phyloP scores from a whole-genome alignment of 2,797 vertebrate genomes.

The Hoplostethus mediterraneus region DNA sequence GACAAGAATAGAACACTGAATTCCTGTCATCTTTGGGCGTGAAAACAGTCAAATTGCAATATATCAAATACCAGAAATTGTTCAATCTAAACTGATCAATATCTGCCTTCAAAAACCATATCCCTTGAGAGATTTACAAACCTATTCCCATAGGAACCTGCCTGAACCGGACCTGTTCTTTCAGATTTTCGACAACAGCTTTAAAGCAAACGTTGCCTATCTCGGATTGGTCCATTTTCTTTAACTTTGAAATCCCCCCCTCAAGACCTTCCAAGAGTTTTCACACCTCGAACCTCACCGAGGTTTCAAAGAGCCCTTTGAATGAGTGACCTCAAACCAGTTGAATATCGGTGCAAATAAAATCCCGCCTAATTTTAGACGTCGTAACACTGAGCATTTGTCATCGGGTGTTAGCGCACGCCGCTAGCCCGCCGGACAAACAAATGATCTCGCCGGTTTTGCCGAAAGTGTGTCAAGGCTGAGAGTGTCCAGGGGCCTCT shows the following conservation, averaged over 20 bases:
- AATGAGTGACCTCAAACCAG: constrained; percentile 64
- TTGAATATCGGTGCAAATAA: constrained; percentile 61
- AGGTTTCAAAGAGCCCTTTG: constrained; percentile 74
- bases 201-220: no score
- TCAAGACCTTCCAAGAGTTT: constrained; percentile 13
- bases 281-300: constrained; percentile 13
- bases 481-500: constrained; percentile 12
- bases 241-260: constrained; percentile 27
- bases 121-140: no score
- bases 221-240: constrained; percentile 15
- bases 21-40: no score
- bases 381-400: constrained; percentile 61
- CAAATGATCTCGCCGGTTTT: constrained; percentile 48
- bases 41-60: no score
- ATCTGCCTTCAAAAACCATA: no score
- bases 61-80: no score
- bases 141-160: no score
- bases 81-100: no score
- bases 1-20: no score
- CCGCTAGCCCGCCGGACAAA: constrained; percentile 57
- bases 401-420: constrained; percentile 34
- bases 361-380: constrained; percentile 62
- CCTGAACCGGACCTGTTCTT: no score
- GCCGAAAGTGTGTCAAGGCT: constrained; percentile 16
- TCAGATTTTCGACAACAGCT: no score